Conservation (phyloP, 2,888 invertebrate species). For the Eurytoma californica region DNA sequence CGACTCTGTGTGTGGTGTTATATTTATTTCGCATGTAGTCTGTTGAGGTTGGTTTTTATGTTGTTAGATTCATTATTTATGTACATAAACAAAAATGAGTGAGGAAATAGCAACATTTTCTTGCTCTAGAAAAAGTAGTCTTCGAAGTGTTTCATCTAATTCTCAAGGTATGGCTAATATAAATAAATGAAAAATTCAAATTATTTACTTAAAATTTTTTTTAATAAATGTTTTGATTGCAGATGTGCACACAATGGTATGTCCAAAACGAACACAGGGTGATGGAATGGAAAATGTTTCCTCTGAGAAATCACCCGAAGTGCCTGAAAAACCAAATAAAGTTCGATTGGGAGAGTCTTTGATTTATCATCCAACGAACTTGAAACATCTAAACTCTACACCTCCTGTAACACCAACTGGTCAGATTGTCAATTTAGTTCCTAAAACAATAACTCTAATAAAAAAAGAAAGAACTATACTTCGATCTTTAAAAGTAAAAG, state of each 20-base stretch:
- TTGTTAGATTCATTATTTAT: neutral
- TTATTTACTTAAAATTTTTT: neutral
- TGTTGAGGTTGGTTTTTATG: too few relatives aligned
- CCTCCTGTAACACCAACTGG: constrained; percentile 77
- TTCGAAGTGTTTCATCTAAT: constrained; percentile 35
- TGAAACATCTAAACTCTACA: constrained; percentile 69
- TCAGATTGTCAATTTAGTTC: constrained; percentile 79
- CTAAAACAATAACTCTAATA: constrained; percentile 79
- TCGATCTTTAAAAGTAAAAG: constrained; percentile 77
- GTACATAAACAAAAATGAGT: constrained; percentile 32
- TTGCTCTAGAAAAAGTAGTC: constrained; percentile 54
- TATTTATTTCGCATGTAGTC: neutral
- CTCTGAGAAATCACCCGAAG: constrained; percentile 55
- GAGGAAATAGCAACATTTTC: constrained; percentile 51
- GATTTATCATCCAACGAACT: constrained; percentile 73
- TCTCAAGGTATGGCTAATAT: constrained; percentile 41
- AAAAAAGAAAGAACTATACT: constrained; percentile 76
- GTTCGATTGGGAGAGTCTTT: constrained; percentile 70
- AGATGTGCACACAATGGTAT: constrained; percentile 65
- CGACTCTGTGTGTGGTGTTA: neutral
- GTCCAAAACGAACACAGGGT: constrained; percentile 80
- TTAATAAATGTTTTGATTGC: constrained; percentile 36
- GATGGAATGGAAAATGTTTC: constrained; percentile 85
- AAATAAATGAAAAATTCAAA: constrained; percentile 2
- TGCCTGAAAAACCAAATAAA: constrained; percentile 62